A percentile compares a stretch with the other conserved stretches of the same genome.
Evolutionary conservation across 2,797 vertebrate genomes (phyloP).

Genomic region (Glossophaga mutica): DNA sequence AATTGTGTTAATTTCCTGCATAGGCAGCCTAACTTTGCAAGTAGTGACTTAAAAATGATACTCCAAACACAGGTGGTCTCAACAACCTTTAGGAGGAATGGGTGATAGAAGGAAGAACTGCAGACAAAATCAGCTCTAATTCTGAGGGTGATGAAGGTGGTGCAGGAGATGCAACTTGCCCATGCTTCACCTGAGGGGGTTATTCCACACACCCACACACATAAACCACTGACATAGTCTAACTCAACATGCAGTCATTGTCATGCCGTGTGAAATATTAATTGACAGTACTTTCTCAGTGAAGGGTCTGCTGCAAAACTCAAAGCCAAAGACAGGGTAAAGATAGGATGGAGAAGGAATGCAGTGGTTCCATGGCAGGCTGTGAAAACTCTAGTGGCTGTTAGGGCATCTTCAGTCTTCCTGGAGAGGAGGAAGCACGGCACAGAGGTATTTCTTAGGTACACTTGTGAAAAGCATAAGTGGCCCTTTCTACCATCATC

Average conservation of each 20-base stretch:
- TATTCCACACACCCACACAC: background rate
- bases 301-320: background rate
- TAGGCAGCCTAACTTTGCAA: background rate
- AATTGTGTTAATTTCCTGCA: constrained; percentile 61
- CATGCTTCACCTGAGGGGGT: background rate
- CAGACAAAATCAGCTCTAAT: background rate
- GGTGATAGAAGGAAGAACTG: background rate
- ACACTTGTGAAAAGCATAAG: background rate
- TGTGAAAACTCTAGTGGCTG: background rate
- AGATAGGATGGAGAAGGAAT: background rate
- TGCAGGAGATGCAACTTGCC: background rate
- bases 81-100: background rate
- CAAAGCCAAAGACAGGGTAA: background rate
- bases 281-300: background rate
- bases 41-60: background rate
- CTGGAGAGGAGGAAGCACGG: background rate
- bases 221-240: background rate
- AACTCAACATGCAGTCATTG: background rate
- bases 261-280: background rate
- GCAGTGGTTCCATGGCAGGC: background rate
- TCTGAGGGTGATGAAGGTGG: background rate
- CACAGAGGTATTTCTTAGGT: background rate
- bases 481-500: background rate
- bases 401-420: background rate
- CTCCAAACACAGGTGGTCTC: background rate